A percentile compares a stretch with the other conserved stretches of the same genome.
These are phyloP conservation scores for Synanthedon andrenaeformis DNA, from an alignment of 2,888 invertebrate species.

Conservation along the genomic window DNA sequence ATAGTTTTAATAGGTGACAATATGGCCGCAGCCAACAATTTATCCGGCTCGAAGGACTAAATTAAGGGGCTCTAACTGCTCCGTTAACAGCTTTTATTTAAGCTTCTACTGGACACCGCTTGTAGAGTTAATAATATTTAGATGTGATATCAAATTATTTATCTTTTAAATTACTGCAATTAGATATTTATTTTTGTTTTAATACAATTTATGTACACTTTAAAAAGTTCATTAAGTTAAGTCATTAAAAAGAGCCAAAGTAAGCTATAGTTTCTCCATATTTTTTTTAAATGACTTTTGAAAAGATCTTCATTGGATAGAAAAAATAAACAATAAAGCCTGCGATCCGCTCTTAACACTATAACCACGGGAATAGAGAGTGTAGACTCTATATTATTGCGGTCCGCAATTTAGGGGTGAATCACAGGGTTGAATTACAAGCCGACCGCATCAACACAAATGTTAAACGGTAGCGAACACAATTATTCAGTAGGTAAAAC, in stretches of 20 bases:
- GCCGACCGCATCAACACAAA: conserved; percentile 2
- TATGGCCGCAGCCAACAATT: conserved; percentile 35
- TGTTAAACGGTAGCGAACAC: too few species aligned
- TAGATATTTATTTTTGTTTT: too few species aligned
- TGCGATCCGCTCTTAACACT: background rate
- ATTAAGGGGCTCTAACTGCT: conserved; percentile 37
- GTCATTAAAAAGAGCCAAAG: too few species aligned
- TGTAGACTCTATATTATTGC: conserved; percentile 22
- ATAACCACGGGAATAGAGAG: background rate
- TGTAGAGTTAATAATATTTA: background rate
- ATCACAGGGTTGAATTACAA: conserved; percentile 21
- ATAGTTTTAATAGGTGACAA: conserved; percentile 58
- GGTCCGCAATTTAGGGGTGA: conserved; percentile 22
- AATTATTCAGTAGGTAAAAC: too few species aligned
- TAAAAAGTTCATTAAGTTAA: too few species aligned
- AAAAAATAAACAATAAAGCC: too few species aligned
- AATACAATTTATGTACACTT: too few species aligned
- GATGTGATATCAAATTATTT: background rate
- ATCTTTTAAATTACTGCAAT: too few species aligned
- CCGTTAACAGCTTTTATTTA: conserved; percentile 30
- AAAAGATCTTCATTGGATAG: too few species aligned
- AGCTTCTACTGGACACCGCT: background rate
- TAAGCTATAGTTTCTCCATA: too few species aligned
- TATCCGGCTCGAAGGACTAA: conserved; percentile 34
- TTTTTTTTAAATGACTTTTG: too few species aligned